Base-by-base conservation (phyloP, 2,888 invertebrate genomes). In the Diploptera punctata region DNA sequence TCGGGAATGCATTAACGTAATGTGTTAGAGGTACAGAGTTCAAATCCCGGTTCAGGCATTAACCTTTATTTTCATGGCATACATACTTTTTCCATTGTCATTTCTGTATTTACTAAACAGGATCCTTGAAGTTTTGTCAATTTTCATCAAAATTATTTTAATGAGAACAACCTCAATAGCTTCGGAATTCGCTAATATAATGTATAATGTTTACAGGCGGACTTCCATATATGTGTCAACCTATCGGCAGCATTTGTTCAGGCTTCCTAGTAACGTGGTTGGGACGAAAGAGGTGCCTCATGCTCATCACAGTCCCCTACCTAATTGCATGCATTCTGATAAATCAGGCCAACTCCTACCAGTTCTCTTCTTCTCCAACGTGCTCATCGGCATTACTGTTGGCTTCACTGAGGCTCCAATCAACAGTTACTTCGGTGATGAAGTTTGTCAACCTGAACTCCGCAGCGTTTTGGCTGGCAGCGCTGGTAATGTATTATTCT, bases 381-480 rank as follows among this genome's bases (percentile, higher is more conserved):
- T 86, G 0, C 77, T 87, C n/a, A 80, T 87, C 67, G 88, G 88
- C 0, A 82, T 88, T 1, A 88, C 88, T 0, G 86, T 87, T 1
- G 88, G 88, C 0, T 83, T 88, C 10, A 87, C 88, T 87, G 88
- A 88, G 77, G 87, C 87, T 0, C 88, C 88, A 0, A 86, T 87
- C 0, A 81, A 88, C 10, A 87, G 88, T 0, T 88, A 88, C 73
- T 84, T 88, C 13, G 88, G 88, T 1, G n/a, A n/a, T n/a, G 88
- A 88, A 83, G 83, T 88, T 31, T 87, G 87, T 76, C 86, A 88
- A 74, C 85, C 87, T 1, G 54, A 54, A 24, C 19, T 54, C 13
- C 54, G 54, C 13, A 26, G 54, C 13, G 2, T 24, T 16, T 16
- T 54, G 13, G 54, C 54, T 7, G 21, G 24, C 24, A 24, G 54